Evolutionary conservation across 1,140 invertebrate species (phyloP).

Genomic region (Spodoptera litura): DNA sequence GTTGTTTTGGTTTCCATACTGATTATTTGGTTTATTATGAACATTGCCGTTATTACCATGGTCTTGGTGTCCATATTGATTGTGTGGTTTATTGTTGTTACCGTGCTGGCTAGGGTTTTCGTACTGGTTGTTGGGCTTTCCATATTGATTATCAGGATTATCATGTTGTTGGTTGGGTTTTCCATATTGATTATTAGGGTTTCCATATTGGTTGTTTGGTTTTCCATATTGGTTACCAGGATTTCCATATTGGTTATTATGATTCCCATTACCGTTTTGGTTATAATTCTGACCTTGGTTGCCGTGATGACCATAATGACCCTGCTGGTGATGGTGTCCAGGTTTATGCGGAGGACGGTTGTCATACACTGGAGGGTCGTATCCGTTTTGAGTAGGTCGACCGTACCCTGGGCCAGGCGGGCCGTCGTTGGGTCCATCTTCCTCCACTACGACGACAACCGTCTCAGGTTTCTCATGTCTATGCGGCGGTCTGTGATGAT

Average conservation of each 20-base stretch:
- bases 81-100: conserved; percentile 6
- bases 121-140: not conserved
- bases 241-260: conserved; percentile 22
- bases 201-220: conserved; percentile 4
- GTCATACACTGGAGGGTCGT: conserved; percentile 32
- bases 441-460: conserved; percentile 48
- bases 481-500: conserved; percentile 8
- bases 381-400: conserved; percentile 26
- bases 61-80: conserved; percentile 8
- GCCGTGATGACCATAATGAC: conserved; percentile 21
- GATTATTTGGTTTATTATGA: not conserved
- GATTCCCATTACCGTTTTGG: conserved; percentile 13
- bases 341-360: conserved; percentile 11
- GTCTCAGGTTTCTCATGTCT: conserved; percentile 42
- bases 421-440: conserved; percentile 27
- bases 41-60: conserved; percentile 1
- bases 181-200: not conserved
- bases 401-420: not conserved
- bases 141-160: conserved; percentile 14
- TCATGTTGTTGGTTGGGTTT: conserved; percentile 12
- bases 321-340: conserved; percentile 22
- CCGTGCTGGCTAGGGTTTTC: not conserved
- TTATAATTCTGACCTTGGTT: conserved; percentile 23
- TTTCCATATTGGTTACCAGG: conserved; percentile 40
- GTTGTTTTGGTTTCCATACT: not conserved